Conservation (phyloP, 2,797 vertebrate species). For the Betta splendens region DNA sequence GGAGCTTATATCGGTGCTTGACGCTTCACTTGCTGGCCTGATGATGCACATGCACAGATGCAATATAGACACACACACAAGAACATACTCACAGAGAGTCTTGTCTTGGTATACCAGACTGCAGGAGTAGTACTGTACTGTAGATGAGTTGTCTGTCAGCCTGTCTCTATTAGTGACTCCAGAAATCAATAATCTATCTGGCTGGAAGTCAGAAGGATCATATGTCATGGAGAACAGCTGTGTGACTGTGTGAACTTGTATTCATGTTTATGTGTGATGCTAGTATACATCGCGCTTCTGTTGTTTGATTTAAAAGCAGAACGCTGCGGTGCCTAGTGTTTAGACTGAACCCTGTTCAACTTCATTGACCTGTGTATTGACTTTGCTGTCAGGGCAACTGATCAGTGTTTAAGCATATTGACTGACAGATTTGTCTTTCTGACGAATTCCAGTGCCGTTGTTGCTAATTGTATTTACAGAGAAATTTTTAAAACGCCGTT, state of each 20-base stretch:
- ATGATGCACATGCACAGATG: conserved; percentile 4
- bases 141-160: conserved; percentile 48
- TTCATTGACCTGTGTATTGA: conserved; percentile 16
- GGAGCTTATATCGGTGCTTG: conserved; percentile 43
- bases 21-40: conserved; percentile 12
- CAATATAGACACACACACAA: conserved; percentile 15
- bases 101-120: conserved; percentile 37
- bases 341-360: conserved; percentile 22
- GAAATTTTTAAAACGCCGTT: conserved; percentile 3
- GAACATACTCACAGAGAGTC: conserved; percentile 13
- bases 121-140: conserved; percentile 15
- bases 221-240: conserved; percentile 14
- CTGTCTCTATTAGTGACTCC: conserved; percentile 27
- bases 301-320: neutral
- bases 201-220: conserved; percentile 28
- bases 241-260: conserved; percentile 12
- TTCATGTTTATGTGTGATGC: conserved; percentile 13
- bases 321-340: conserved; percentile 12
- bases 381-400: conserved; percentile 26
- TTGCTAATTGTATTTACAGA: neutral
- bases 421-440: conserved; percentile 11
- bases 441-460: neutral
- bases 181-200: conserved; percentile 47
- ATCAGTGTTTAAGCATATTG: conserved; percentile 21
- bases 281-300: conserved; percentile 11